Evolutionary conservation across 2,113 vertebrate genomes (phyloP).

Genomic region (Thomomys bottae): DNA sequence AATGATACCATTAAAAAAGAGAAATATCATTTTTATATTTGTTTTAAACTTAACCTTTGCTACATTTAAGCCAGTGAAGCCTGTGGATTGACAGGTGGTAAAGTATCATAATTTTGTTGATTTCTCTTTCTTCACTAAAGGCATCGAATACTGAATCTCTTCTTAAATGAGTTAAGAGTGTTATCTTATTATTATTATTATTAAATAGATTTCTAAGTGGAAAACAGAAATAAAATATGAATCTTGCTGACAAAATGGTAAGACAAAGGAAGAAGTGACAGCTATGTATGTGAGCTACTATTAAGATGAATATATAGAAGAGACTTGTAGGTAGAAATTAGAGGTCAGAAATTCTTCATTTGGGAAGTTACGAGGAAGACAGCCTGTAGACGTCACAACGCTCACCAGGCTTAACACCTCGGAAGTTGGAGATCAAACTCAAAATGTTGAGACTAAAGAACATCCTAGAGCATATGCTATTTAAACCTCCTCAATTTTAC

Average conservation of each 20-base stretch:
- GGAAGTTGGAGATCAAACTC: neutral
- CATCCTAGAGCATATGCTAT: neutral
- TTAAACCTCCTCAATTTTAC: neutral
- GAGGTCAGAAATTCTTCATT: neutral
- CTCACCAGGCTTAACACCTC: neutral
- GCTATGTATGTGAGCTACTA: neutral
- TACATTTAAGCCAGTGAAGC: neutral
- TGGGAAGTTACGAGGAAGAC: neutral
- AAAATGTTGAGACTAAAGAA: neutral
- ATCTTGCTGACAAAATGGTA: conserved; percentile 5
- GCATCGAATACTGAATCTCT: neutral
- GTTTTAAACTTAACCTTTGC: too few relatives aligned
- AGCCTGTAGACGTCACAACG: neutral
- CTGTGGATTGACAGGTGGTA: neutral
- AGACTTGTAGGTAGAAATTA: neutral
- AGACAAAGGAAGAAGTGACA: neutral
- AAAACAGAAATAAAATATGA: conserved; percentile 1
- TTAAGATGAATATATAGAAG: neutral
- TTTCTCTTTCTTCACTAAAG: neutral
- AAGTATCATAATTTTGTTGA: neutral
- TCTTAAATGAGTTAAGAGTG: neutral
- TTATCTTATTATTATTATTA: neutral
- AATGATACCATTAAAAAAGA: neutral
- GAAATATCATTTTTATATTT: too few relatives aligned
- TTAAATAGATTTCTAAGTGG: neutral